Percentiles rank a stretch among this genome's conserved stretches.
These are phyloP conservation scores for Parotia lawesii DNA, from an alignment of 2,113 vertebrate genomes.

Conservation along the genomic window DNA sequence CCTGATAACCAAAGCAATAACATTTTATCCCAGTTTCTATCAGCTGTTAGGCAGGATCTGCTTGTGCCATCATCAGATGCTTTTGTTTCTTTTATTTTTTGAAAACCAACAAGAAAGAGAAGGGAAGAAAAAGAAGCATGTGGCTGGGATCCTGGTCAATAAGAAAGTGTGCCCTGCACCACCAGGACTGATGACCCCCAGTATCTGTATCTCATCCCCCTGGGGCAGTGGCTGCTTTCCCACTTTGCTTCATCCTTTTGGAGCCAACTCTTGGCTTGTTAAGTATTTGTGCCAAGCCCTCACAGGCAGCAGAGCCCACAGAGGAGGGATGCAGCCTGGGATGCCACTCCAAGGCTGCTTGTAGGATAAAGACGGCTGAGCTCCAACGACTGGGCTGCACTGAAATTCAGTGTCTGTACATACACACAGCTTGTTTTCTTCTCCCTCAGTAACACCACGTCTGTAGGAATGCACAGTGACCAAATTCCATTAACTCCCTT, in stretches of 20 bases:
- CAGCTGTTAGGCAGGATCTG: not conserved
- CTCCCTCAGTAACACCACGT: not conserved
- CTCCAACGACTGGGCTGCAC: not conserved
- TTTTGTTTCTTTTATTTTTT: not conserved
- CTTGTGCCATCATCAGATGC: not conserved
- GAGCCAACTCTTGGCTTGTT: not conserved
- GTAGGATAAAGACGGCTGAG: not conserved
- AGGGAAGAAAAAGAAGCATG: not conserved
- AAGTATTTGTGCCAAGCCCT: not conserved
- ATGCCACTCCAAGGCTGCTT: not conserved
- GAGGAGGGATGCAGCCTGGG: not conserved
- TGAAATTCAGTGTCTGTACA: not conserved
- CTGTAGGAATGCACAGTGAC: not conserved
- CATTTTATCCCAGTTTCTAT: not conserved
- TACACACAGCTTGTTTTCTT: not conserved
- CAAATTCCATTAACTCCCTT: not conserved
- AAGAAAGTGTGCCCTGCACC: not conserved
- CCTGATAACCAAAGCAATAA: not conserved
- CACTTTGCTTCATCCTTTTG: not conserved
- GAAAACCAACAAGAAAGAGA: not conserved
- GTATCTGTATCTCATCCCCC: not conserved
- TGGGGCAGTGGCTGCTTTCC: not conserved
- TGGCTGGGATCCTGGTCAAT: not conserved
- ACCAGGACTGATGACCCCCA: not conserved
- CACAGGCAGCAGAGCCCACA: not conserved